phyloP scores from a whole-genome alignment of 2,888 invertebrate species.

The Itoplectis maculator region DNA sequence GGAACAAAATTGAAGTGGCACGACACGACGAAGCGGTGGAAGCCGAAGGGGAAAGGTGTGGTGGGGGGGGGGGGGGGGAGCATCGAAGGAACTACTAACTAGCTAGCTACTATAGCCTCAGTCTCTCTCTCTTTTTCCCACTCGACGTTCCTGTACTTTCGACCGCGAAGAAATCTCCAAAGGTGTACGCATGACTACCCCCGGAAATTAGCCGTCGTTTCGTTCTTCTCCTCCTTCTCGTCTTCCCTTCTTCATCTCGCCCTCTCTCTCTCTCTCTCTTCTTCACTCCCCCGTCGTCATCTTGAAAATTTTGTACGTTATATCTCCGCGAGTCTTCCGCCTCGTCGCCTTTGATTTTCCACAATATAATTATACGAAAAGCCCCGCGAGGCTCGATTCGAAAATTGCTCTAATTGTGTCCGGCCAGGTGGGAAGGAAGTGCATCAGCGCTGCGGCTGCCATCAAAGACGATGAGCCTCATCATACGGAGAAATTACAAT shows the following conservation, averaged over 20 bases:
- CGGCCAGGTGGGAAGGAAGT: not conserved
- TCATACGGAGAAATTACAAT: not conserved
- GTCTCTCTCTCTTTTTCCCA: slow-evolving; percentile 43
- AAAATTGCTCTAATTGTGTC: slow-evolving; percentile 45
- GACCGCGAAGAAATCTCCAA: slow-evolving; percentile 64
- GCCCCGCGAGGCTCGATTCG: not conserved
- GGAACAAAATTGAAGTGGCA: slow-evolving; percentile 50
- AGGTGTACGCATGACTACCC: slow-evolving; percentile 72
- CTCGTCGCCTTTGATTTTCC: slow-evolving; percentile 25
- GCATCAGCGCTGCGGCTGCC: not conserved
- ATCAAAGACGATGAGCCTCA: not conserved
- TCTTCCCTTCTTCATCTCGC: not conserved
- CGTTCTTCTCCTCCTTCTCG: slow-evolving; percentile 42
- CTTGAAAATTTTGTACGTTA: slow-evolving; percentile 56
- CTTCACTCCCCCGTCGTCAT: slow-evolving; percentile 48
- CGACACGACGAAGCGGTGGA: slow-evolving; percentile 43
- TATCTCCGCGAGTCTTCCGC: slow-evolving; percentile 32
- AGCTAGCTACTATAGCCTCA: slow-evolving; percentile 13
- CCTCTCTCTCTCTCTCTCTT: slow-evolving; percentile 8
- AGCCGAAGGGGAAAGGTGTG: slow-evolving; percentile 6
- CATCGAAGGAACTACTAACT: slow-evolving; percentile 54
- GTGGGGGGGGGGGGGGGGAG: not conserved
- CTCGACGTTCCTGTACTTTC: slow-evolving; percentile 49
- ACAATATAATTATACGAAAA: slow-evolving; percentile 10
- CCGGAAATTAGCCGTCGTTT: slow-evolving; percentile 73